Evolutionary conservation across 2,113 vertebrate genomes (phyloP).

Genomic region (Asarcornis scutulata): DNA sequence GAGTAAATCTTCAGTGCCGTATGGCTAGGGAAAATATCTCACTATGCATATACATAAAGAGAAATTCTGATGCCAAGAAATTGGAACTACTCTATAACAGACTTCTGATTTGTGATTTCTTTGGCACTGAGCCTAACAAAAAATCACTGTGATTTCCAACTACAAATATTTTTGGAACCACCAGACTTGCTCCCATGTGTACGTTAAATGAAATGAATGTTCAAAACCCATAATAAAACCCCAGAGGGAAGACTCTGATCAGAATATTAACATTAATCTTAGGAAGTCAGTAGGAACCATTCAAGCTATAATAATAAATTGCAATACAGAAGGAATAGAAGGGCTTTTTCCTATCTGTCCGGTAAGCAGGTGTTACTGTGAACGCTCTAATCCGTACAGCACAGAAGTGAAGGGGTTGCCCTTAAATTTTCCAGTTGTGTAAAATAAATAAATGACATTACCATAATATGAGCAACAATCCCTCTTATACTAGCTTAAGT

Average conservation of each 20-base stretch:
- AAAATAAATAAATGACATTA: constrained; percentile 54
- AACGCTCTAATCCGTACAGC: constrained; percentile 1
- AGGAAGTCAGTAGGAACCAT: constrained; percentile 63
- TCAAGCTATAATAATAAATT: constrained; percentile 58
- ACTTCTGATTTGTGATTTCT: constrained; percentile 68
- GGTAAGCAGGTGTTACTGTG: constrained; percentile 56
- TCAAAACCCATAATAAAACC: constrained; percentile 54
- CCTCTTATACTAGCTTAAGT: neutral
- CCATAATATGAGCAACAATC: neutral
- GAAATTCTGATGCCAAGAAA: constrained; percentile 32
- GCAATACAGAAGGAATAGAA: constrained; percentile 28
- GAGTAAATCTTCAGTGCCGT: neutral
- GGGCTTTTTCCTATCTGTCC: constrained; percentile 38
- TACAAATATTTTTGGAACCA: constrained; percentile 73
- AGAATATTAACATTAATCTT: constrained; percentile 70
- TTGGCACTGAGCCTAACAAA: constrained; percentile 66
- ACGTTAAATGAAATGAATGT: constrained; percentile 61
- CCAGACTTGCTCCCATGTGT: constrained; percentile 52
- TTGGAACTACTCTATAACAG: constrained; percentile 32
- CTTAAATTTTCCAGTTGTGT: constrained; percentile 45
- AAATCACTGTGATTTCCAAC: constrained; percentile 71
- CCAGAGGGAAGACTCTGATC: constrained; percentile 53
- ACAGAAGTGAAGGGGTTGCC: constrained; percentile 10
- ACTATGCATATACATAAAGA: neutral
- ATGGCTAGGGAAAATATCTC: constrained; percentile 22